Evolutionary conservation across 2,797 vertebrate species (phyloP), one percentile per base, ranked within the genome.

Genomic region (Malacoctenus gilli): DNA sequence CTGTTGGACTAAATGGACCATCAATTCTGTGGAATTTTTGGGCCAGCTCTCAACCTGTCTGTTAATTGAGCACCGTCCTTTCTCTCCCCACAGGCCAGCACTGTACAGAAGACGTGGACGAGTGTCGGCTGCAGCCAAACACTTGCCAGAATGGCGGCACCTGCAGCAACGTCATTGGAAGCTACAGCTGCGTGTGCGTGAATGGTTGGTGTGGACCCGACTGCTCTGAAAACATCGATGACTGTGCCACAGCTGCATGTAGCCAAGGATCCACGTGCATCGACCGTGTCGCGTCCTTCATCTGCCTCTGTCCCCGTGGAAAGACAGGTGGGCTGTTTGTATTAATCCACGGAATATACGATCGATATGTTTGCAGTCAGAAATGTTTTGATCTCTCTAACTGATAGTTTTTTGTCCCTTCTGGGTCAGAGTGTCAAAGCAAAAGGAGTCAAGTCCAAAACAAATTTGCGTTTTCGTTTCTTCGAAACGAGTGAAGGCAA

Each of bases 71-170:
- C 5, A 23, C 2, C 30, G 3, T 13, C 1, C 11, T 22, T 32
- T 23, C 32, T 23, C 4, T 21, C 34, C 32, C 50, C 25, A 34
- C 69, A 94, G 93, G 93, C 72, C 93, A 93, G 76, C 92, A 87
- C 84, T 94, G 93, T 34, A 93, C 84, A 1, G 91, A 93, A 54
- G 93, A 94, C 4, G 92, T 94, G 58, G 91, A 94, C 4, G 93
- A 94, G 82, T 94, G 93, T 57, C 89, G 86, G 21, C 83, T 94
- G 66, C 92, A 94, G 85, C 93, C 93, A 36, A 94, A 94, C 71
- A 89, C 92, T 8, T 94, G 93, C 76, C 93, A 92, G 76, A 94
- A 94, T 1, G 93, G 93, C 0, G 93, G 93, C 0, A 94, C 93
- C 1, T 94, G 93, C 81, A 92, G 86, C 84, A 94, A 94, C 81